Evolutionary conservation across 1,140 invertebrate species (phyloP).

Genomic region (Helicoverpa armigera): DNA sequence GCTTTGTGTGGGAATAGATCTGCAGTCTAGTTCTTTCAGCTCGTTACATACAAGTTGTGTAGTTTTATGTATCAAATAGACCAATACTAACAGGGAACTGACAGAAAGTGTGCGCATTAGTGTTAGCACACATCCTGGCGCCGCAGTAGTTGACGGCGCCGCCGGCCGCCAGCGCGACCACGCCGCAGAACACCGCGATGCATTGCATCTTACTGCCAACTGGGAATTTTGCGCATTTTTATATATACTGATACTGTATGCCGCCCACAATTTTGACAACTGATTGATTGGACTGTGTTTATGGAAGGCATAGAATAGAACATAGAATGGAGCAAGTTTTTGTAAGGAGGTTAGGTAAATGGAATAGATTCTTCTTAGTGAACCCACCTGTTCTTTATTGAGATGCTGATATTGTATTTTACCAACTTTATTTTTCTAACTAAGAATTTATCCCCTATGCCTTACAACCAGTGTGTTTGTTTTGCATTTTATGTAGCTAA

Average conservation of each 20-base stretch:
- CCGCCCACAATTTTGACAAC: slow-evolving; percentile 28
- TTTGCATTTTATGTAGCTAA: too few species aligned
- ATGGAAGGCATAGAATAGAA: neutral
- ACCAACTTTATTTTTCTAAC: too few species aligned
- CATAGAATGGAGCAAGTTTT: neutral
- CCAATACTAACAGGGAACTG: slow-evolving; percentile 67
- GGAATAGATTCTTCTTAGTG: neutral
- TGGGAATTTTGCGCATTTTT: slow-evolving; percentile 49
- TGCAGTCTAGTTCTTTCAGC: too few species aligned
- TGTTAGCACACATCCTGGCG: slow-evolving; percentile 71
- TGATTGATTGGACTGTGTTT: neutral
- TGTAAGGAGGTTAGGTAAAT: neutral
- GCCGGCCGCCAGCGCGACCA: neutral
- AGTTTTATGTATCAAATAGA: too few species aligned
- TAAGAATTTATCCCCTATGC: too few species aligned
- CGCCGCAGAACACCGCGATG: slow-evolving; percentile 14
- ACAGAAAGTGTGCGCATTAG: slow-evolving; percentile 73
- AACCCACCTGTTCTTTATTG: neutral
- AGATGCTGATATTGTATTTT: too few species aligned
- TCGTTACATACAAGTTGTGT: too few species aligned
- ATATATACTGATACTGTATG: neutral
- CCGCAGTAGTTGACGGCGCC: slow-evolving; percentile 73
- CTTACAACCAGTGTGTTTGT: too few species aligned
- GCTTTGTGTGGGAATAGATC: too few species aligned
- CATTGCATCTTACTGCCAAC: slow-evolving; percentile 38